phyloP scores from a whole-genome alignment of 2,888 invertebrate species.

The Heliconius ismenius region DNA sequence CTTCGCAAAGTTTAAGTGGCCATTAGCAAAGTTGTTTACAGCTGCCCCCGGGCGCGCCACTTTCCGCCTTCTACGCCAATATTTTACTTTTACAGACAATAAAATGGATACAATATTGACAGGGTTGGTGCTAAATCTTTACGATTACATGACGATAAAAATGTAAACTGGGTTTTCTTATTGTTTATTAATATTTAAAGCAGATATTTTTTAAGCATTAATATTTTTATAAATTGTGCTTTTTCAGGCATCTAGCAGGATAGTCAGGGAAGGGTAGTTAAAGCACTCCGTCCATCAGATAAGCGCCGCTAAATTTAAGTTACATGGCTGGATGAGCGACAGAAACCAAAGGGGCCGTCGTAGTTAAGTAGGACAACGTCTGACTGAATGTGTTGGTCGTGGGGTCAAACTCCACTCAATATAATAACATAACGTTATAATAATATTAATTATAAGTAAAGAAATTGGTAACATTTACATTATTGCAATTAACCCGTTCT shows the following conservation, averaged over 20 bases:
- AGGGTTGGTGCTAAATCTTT: constrained; percentile 10
- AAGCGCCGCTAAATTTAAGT: not conserved
- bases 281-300: not conserved
- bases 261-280: not conserved
- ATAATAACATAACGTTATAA: too few species aligned
- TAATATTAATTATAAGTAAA: too few species aligned
- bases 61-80: constrained; percentile 42
- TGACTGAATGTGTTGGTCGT: too few species aligned
- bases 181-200: not conserved
- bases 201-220: not conserved
- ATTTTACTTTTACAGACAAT: constrained; percentile 32
- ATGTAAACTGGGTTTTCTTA: not conserved
- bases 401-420: too few species aligned
- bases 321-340: too few species aligned
- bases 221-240: not conserved
- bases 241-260: not conserved
- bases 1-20: constrained; percentile 70
- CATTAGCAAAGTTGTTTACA: constrained; percentile 73
- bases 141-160: constrained; percentile 1
- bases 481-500: too few species aligned
- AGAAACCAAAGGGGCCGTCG: not conserved
- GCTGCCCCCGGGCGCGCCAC: constrained; percentile 61
- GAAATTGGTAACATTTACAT: too few species aligned
- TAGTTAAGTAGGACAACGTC: too few species aligned
- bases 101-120: constrained; percentile 28